Percentiles rank a stretch among this genome's conserved stretches.
phyloP scores from a whole-genome alignment of 2,888 invertebrate genomes.

The Lochmaea capreae region DNA sequence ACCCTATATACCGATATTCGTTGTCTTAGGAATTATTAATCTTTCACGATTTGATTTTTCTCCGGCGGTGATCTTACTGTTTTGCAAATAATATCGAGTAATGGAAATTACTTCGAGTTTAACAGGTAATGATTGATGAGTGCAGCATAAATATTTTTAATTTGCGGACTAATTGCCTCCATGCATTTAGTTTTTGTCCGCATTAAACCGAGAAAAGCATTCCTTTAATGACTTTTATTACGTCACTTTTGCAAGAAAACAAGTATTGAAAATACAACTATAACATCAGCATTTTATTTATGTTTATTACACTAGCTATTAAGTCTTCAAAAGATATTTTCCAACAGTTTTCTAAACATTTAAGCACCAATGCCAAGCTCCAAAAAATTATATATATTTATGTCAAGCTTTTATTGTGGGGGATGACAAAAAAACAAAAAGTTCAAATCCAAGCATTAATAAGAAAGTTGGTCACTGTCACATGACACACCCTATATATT shows the following conservation, averaged over 20 bases:
- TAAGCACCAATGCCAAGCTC: too few relatives aligned
- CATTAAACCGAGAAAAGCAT: slow-evolving; percentile 21
- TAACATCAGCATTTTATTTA: slow-evolving; percentile 7
- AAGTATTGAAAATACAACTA: slow-evolving; percentile 3
- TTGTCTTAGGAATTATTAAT: slow-evolving; percentile 31
- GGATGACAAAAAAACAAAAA: too few relatives aligned
- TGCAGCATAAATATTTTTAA: slow-evolving; percentile 33
- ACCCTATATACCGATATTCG: slow-evolving; percentile 20
- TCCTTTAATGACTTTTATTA: slow-evolving; percentile 30
- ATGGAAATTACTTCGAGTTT: slow-evolving; percentile 34
- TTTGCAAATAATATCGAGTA: slow-evolving; percentile 36
- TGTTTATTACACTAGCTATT: neutral
- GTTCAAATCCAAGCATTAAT: too few relatives aligned
- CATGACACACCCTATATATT: too few relatives aligned
- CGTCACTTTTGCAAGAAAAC: slow-evolving; percentile 15
- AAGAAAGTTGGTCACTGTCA: too few relatives aligned
- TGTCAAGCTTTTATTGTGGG: too few relatives aligned
- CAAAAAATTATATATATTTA: too few relatives aligned
- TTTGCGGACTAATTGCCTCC: slow-evolving; percentile 25
- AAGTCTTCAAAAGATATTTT: neutral
- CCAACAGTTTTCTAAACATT: too few relatives aligned
- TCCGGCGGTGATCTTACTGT: slow-evolving; percentile 25
- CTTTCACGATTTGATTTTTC: slow-evolving; percentile 30
- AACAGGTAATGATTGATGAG: slow-evolving; percentile 38
- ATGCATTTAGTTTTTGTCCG: slow-evolving; percentile 29